Conservation (phyloP, 2,113 vertebrate genomes). For the Vulpes lagopus region DNA sequence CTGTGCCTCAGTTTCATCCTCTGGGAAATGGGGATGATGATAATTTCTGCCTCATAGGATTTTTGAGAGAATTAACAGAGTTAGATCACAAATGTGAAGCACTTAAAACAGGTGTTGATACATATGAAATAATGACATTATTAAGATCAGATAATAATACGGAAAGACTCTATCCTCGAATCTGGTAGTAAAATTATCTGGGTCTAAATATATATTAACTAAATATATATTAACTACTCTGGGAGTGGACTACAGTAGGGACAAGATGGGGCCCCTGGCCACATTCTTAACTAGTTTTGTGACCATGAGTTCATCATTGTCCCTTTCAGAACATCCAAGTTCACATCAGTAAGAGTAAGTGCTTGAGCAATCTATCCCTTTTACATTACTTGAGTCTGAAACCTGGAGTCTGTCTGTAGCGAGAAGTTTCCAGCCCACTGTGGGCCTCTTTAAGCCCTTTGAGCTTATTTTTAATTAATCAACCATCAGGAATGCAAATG, state of each 20-base stretch:
- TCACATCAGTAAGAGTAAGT: neutral
- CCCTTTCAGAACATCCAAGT: neutral
- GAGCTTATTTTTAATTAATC: conserved; percentile 47
- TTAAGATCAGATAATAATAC: neutral
- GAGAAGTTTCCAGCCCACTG: neutral
- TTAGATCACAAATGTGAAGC: neutral
- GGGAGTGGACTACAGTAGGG: neutral
- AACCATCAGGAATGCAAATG: neutral
- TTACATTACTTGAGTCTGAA: neutral
- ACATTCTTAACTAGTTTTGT: neutral
- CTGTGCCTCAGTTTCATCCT: neutral
- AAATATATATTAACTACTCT: neutral
- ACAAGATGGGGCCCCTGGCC: neutral
- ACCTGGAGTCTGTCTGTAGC: neutral
- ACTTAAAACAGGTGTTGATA: neutral
- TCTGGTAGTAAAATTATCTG: neutral
- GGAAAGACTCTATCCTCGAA: neutral
- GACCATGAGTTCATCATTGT: neutral
- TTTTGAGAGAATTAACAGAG: neutral
- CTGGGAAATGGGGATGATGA: neutral
- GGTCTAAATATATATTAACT: neutral
- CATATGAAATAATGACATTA: neutral
- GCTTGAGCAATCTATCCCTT: neutral
- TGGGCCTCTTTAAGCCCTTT: neutral
- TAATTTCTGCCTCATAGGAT: neutral